Evolutionary conservation across 1,140 invertebrate genomes (phyloP), one percentile per base, ranked within the genome.

Genomic region (Cataglyphis hispanica): DNA sequence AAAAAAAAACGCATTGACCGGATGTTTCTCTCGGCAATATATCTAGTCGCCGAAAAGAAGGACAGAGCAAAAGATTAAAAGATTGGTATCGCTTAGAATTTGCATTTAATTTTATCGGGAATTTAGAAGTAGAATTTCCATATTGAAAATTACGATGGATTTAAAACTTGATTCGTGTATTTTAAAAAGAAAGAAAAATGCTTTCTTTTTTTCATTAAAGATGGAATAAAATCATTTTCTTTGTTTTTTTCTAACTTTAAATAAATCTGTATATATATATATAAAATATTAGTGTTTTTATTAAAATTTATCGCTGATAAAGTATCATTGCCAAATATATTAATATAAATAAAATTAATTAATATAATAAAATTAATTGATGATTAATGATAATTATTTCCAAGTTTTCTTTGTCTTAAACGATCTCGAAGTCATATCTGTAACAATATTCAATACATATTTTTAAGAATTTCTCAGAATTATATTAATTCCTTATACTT

Each of bases 31-130:
- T 61, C n/a, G 56, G 3, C 4, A 19, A 1, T 50, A 60, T 25
- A 61, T 60, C 22, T 37, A 60, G 34, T 40, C 22, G 2, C n/a
- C 25, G n/a, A 61, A 16, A 61, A 16, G 16, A 16, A 16, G 46
- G 13, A 50, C 2, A 25, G 25, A 40, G 27, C 19, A 8, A 43
- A 10, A 76, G 34, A 76, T 13, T n/a, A 60, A 60, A 61, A 61
- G 56, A 61, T 76, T 60, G 22, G 27, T 58, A 53, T 75, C n/a
- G 58, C 1, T 2, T 37, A 5, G 46, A 69, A 69, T 83, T 86
- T 75, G 43, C 61, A 60, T 83, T 86, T 75, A 56, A 76, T 86
- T 83, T 53, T 53, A 67, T 58, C 10, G 27, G 27, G 31, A 60
- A 80, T 37, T 75, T 60, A 19, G 43, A n/a, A 40, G 5, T 27